Base-by-base conservation (phyloP, 2,888 invertebrate species). In the Trimorus sp. region DNA sequence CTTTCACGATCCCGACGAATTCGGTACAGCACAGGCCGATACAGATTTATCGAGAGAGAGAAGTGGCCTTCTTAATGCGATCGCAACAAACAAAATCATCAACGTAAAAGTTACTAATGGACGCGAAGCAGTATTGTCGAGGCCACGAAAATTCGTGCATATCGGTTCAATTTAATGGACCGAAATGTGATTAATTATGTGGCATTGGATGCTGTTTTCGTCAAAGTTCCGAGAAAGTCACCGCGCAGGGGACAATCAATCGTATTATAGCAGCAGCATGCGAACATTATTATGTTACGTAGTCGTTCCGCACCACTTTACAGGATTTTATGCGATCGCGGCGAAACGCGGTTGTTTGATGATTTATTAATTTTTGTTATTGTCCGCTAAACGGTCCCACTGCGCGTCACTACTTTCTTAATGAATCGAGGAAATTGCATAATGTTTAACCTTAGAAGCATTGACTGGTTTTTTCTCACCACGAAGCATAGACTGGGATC, bases 1-100 rank as follows among this genome's bases (percentile, higher is more conserved):
- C 79, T 84, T 84, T 82, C 82, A 74, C 81, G 74, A 66, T 63
- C 12, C 60, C 51, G 68, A 60, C 77, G 62, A 70, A 70, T 70
- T 77, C 69, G 42, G 48, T 76, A 68, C 60, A 42, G 37, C 56
- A 15, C 56, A 56, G 12, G 6, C 36, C 49, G 40, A 48, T 51
- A 65, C 49, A 53, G 42, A 76, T 75, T 65, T 69, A 45, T 45
- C 56, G 54, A 75, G 49, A 9, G 45, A 53, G 49, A n/a, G 40
- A 59, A 62, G 36, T 38, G 49, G 60, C 37, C 59, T 12, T 12
- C 68, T 53, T 54, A 53, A 75, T 66, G 66, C 40, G 37, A 66
- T 68, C n/a, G 8, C 7, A 42, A n/a, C n/a, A 62, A 12, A 14
- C 26, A 42, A 56, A 70, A 59, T 40, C 8, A 40, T 11, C 40